phyloP scores from a whole-genome alignment of 2,888 invertebrate genomes.

The Mechanitis mazaeus region DNA sequence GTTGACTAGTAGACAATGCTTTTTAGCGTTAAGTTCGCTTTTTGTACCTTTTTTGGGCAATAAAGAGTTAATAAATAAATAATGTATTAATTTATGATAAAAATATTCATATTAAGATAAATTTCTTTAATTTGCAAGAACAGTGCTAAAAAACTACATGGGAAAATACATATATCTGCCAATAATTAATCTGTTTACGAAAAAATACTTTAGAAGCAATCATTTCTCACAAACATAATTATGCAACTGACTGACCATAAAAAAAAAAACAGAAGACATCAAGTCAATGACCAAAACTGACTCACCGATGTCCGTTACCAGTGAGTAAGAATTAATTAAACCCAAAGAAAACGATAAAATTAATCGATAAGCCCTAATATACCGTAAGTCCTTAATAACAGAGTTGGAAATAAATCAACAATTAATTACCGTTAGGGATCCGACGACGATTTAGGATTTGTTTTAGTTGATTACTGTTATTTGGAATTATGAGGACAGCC shows the following conservation, averaged over 20 bases:
- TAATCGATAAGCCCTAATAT: conserved; percentile 35
- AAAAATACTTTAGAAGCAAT: neutral
- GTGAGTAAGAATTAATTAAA: conserved; percentile 73
- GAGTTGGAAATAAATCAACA: conserved; percentile 37
- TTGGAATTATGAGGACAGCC: conserved; percentile 33
- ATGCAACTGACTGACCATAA: conserved; percentile 21
- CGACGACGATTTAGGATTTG: conserved; percentile 61
- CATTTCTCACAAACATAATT: neutral
- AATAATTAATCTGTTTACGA: too few species aligned
- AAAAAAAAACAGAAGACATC: conserved; percentile 25
- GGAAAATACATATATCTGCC: too few species aligned
- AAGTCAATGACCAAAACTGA: conserved; percentile 46
- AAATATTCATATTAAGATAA: neutral
- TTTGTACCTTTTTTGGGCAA: too few species aligned
- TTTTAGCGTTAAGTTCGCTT: too few species aligned
- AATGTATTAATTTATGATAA: conserved; percentile 7
- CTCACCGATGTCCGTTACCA: conserved; percentile 62
- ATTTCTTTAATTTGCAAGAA: too few species aligned
- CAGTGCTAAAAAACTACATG: too few species aligned
- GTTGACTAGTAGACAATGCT: too few species aligned
- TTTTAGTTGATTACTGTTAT: conserved; percentile 47
- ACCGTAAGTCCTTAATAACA: conserved; percentile 38
- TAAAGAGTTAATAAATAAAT: too few species aligned
- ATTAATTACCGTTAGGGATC: conserved; percentile 51
- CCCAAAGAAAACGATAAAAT: conserved; percentile 47